Evolutionary conservation across 2,797 vertebrate species (phyloP), one percentile per base, ranked within the genome.

Genomic region (Gambelia wislizenii): DNA sequence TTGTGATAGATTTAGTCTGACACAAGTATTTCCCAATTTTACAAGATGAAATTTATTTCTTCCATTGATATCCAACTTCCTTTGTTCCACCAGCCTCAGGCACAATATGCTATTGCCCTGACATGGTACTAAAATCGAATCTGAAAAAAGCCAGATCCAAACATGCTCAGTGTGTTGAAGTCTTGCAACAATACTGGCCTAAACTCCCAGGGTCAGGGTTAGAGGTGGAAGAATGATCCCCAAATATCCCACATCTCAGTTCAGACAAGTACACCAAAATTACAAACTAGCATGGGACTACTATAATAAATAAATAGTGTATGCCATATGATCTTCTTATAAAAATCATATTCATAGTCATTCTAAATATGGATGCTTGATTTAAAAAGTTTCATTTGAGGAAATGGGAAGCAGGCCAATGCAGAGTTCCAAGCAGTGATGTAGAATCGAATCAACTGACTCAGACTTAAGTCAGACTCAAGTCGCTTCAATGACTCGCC

Each of bases 1-100:
- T 67, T 13, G 39, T 81, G 69, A 70, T 56, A 33, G 87, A 61
- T 89, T 92, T 94, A 89, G 64, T 72, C 54, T 93, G 82, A 89
- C 89, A 90, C 90, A 94, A 76, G 33, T 49, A 86, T 89, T 93
- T 92, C 79, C 88, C 83, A 87, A 64, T 89, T 89, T 84, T 89
- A 84, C 85, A 89, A 88, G 83, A 89, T 6, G 64, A 78, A 84
- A 94, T 76, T 2, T 3, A n/a, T 77, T 87, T 91, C 79, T 44
- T 56, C 80, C 30, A 77, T 12, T 14, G 75, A 90, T 67, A 85
- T 30, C 47, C 88, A 49, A 6, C 72, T 76, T 91, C 39, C 25
- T 91, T 78, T 93, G 52, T 85, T 86, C 52, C 18, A 88, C 64
- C 54, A 92, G 64, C 69, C 82, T 79, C 91, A 54, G 44, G 85